These are phyloP conservation scores for Euborellia annulipes DNA, from an alignment of 1,140 invertebrate species.

Conservation along the genomic window DNA sequence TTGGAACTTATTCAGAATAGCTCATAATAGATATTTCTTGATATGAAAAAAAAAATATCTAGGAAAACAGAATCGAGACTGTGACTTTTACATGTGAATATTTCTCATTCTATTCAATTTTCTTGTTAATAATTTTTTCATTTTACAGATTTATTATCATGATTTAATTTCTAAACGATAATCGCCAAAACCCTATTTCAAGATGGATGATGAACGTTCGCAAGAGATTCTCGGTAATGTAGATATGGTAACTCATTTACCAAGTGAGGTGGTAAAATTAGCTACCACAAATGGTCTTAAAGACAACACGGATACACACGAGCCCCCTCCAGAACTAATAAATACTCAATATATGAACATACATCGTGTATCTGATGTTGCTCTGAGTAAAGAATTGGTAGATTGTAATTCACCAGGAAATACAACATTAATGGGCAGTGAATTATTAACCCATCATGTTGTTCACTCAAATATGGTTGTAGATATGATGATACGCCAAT, in stretches of 20 bases:
- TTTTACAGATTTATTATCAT: too few relatives aligned
- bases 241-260: constrained; percentile 8
- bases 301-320: constrained; percentile 1
- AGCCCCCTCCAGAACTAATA: constrained; percentile 7
- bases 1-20: too few relatives aligned
- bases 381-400: constrained; percentile 5
- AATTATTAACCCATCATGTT: constrained; percentile 9
- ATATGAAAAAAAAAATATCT: too few relatives aligned
- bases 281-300: background rate
- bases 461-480: constrained; percentile 10
- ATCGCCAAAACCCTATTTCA: too few relatives aligned
- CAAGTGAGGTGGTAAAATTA: constrained; percentile 9
- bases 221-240: constrained; percentile 8
- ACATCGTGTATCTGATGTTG: constrained; percentile 6
- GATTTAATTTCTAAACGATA: too few relatives aligned
- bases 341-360: constrained; percentile 10
- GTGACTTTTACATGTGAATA: too few relatives aligned
- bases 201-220: constrained; percentile 9
- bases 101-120: too few relatives aligned
- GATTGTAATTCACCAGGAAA: constrained; percentile 4
- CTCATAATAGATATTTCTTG: too few relatives aligned
- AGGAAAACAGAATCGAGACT: too few relatives aligned
- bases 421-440: constrained; percentile 6
- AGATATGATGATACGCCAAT: constrained; percentile 9
- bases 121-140: too few relatives aligned